phyloP scores from a whole-genome alignment of 1,140 invertebrate genomes.

The Caenorhabditis remanei region DNA sequence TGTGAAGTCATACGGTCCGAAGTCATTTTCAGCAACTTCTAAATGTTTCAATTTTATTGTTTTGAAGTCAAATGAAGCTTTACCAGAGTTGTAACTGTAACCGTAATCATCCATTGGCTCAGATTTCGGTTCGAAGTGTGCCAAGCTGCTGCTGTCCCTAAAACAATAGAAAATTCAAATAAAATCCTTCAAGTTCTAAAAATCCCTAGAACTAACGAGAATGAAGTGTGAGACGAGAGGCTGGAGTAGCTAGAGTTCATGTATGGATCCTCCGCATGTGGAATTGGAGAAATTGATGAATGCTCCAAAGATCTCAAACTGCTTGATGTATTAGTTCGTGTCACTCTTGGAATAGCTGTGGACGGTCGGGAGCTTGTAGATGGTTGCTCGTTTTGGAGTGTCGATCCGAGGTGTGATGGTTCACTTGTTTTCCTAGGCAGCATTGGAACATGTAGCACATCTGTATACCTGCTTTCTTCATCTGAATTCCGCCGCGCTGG shows the following conservation, averaged over 20 bases:
- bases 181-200: not conserved
- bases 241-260: constrained; percentile 9
- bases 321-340: not conserved
- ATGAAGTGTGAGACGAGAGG: not conserved
- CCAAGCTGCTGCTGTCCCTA: not conserved
- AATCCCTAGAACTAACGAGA: not conserved
- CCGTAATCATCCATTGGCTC: constrained; percentile 50
- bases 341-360: not conserved
- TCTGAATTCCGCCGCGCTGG: not conserved
- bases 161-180: not conserved
- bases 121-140: constrained; percentile 12
- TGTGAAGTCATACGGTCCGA: constrained; percentile 30
- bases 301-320: not conserved
- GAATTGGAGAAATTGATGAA: constrained; percentile 16
- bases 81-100: not conserved
- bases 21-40: constrained; percentile 41
- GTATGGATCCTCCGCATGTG: not conserved
- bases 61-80: not conserved
- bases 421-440: constrained; percentile 16
- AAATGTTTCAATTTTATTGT: too few species aligned
- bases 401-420: constrained; percentile 6
- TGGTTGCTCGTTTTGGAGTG: constrained; percentile 13
- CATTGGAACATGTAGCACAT: not conserved
- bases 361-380: not conserved
- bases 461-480: not conserved